Percentiles rank a stretch among this genome's conserved stretches.
phyloP scores from a whole-genome alignment of 2,888 invertebrate species.

The Caradrina clavipalpis region DNA sequence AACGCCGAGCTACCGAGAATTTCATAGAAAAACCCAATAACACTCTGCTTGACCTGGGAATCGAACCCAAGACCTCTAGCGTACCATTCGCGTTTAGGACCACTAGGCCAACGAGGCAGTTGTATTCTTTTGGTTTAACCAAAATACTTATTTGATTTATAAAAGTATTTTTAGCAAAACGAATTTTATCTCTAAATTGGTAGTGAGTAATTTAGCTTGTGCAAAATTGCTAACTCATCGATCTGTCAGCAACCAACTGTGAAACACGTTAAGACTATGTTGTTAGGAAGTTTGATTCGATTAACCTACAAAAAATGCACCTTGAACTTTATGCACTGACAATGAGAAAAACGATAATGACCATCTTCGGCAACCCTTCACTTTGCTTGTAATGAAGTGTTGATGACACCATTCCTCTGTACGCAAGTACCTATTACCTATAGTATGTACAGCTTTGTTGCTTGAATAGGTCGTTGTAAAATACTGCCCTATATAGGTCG shows the following conservation, averaged over 20 bases:
- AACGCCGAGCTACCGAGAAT: no score
- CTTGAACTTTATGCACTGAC: conserved; percentile 82
- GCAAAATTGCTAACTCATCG: conserved; percentile 12
- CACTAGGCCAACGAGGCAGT: no score
- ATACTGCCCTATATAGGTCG: not conserved
- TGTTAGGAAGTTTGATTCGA: conserved; percentile 57
- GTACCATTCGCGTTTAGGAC: no score
- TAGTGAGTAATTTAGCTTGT: not conserved
- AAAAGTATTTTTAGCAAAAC: no score
- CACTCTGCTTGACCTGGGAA: no score
- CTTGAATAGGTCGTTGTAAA: conserved; percentile 9
- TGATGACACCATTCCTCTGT: conserved; percentile 77
- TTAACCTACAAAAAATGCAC: conserved; percentile 69
- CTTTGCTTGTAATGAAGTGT: conserved; percentile 73
- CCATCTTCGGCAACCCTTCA: conserved; percentile 82
- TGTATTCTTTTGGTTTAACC: no score
- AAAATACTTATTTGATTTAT: no score
- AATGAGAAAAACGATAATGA: conserved; percentile 83
- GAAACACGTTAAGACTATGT: conserved; percentile 27
- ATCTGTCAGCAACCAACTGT: conserved; percentile 21
- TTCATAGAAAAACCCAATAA: no score
- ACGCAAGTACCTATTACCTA: conserved; percentile 52
- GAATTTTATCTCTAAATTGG: no score
- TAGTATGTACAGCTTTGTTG: conserved; percentile 15
- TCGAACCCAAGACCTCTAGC: no score